phyloP scores from a whole-genome alignment of 1,140 invertebrate species.

The Drosophila kurseongensis region DNA sequence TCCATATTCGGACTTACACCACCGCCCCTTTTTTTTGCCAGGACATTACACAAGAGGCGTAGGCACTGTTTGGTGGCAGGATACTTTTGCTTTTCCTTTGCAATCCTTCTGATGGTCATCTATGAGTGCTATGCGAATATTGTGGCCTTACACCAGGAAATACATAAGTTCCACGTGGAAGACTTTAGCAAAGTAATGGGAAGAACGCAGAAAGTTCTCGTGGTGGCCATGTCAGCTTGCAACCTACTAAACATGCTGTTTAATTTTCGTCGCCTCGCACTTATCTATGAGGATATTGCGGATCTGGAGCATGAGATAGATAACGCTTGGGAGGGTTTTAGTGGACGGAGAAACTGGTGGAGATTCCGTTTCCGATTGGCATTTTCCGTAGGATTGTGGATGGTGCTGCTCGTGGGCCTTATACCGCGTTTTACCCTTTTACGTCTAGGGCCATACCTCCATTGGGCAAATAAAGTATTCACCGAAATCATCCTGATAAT shows the following conservation, averaged over 20 bases:
- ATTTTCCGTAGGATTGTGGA: constrained; percentile 31
- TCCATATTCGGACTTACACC: constrained; percentile 12
- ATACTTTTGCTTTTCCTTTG: background rate
- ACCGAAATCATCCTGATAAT: constrained; percentile 35
- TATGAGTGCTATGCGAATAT: constrained; percentile 19
- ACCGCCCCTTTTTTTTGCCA: constrained; percentile 5
- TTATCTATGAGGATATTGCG: constrained; percentile 38
- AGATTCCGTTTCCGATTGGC: constrained; percentile 31
- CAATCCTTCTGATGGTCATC: background rate
- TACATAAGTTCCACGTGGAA: background rate
- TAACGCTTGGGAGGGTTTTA: background rate
- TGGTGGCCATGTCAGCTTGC: background rate
- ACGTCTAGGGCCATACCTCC: constrained; percentile 1
- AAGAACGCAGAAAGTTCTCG: background rate
- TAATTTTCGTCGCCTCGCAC: constrained; percentile 12
- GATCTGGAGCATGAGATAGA: constrained; percentile 31
- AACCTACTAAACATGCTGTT: constrained; percentile 30
- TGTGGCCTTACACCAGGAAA: background rate
- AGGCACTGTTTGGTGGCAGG: background rate
- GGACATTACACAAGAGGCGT: background rate
- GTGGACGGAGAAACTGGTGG: background rate
- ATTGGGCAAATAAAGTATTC: constrained; percentile 19
- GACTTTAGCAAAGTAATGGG: constrained; percentile 24
- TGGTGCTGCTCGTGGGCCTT: constrained; percentile 1
- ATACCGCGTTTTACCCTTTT: constrained; percentile 11